A percentile compares a stretch with the other conserved stretches of the same genome.
These are phyloP conservation scores for Hydra vulgaris DNA, from an alignment of 30 jellyfish, hydroid and myxozoan species.

Conservation along the genomic window DNA sequence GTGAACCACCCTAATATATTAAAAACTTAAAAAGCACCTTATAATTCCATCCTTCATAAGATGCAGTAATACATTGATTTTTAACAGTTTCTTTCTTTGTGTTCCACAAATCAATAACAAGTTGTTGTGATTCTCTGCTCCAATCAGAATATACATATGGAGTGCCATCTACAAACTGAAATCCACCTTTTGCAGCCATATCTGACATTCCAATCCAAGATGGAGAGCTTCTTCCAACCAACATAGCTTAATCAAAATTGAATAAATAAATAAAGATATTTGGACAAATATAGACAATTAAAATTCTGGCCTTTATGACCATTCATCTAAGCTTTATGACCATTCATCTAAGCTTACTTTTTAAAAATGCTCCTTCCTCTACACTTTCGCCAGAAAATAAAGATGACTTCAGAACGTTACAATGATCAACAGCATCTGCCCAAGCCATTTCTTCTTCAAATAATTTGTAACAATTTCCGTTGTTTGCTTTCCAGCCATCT, in stretches of 20 bases:
- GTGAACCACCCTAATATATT: too few relatives aligned
- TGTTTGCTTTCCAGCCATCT: constrained; percentile 76
- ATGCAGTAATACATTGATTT: constrained; percentile 70
- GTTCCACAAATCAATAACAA: constrained; percentile 34
- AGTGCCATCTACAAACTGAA: constrained; percentile 95
- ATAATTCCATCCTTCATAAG: constrained; percentile 84
- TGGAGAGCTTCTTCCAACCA: constrained; percentile 35
- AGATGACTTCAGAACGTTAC: constrained; percentile 86
- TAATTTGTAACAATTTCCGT: constrained; percentile 48
- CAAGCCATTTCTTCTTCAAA: constrained; percentile 61
- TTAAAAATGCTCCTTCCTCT: constrained; percentile 43
- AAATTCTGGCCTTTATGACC: too few relatives aligned
- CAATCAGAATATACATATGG: constrained; percentile 90
- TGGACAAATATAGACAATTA: too few relatives aligned
- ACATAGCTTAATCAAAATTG: constrained; percentile 32
- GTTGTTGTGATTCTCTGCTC: constrained; percentile 71
- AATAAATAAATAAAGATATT: neutral
- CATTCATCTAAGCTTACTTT: too few relatives aligned
- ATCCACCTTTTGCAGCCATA: constrained; percentile 81
- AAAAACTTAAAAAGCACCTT: constrained; percentile 14
- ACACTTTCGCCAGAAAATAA: constrained; percentile 71
- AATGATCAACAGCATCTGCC: constrained; percentile 96
- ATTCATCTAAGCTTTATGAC: too few relatives aligned
- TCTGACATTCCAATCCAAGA: constrained; percentile 96
- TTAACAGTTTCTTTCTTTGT: constrained; percentile 26